Conservation (phyloP, 2,113 vertebrate genomes). For the Mesocricetus auratus region DNA sequence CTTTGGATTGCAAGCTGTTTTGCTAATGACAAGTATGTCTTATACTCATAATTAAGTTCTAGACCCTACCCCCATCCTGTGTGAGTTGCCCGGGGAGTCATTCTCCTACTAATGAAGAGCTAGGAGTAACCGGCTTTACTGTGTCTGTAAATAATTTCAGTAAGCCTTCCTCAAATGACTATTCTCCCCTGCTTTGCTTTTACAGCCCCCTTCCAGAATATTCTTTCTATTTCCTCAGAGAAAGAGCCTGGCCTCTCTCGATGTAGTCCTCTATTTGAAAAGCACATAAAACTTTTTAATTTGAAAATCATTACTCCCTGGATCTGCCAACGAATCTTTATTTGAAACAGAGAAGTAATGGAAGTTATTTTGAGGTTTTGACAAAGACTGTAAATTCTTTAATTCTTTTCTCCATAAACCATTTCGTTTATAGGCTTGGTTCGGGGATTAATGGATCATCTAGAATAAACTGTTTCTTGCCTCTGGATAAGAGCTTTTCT, state of each 20-base stretch:
- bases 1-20: slow-evolving; percentile 8
- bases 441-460: slow-evolving; percentile 76
- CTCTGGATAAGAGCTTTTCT: slow-evolving; percentile 47
- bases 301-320: slow-evolving; percentile 77
- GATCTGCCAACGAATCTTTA: slow-evolving; percentile 77
- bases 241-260: slow-evolving; percentile 41
- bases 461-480: slow-evolving; percentile 65
- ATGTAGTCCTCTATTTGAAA: slow-evolving; percentile 73
- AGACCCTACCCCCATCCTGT: slow-evolving; percentile 31
- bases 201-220: neutral
- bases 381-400: slow-evolving; percentile 81
- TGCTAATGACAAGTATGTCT: slow-evolving; percentile 62
- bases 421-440: slow-evolving; percentile 72
- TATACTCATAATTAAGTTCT: slow-evolving; percentile 60
- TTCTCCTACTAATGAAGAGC: slow-evolving; percentile 60
- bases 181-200: slow-evolving; percentile 15
- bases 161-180: slow-evolving; percentile 17
- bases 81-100: slow-evolving; percentile 41
- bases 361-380: slow-evolving; percentile 76
- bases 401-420: slow-evolving; percentile 73
- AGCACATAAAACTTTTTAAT: slow-evolving; percentile 76
- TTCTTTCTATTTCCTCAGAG: neutral
- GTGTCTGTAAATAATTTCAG: slow-evolving; percentile 52
- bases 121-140: slow-evolving; percentile 38
- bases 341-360: slow-evolving; percentile 70